Conservation (phyloP, 2,113 vertebrate genomes). For the Salvelinus sp. region DNA sequence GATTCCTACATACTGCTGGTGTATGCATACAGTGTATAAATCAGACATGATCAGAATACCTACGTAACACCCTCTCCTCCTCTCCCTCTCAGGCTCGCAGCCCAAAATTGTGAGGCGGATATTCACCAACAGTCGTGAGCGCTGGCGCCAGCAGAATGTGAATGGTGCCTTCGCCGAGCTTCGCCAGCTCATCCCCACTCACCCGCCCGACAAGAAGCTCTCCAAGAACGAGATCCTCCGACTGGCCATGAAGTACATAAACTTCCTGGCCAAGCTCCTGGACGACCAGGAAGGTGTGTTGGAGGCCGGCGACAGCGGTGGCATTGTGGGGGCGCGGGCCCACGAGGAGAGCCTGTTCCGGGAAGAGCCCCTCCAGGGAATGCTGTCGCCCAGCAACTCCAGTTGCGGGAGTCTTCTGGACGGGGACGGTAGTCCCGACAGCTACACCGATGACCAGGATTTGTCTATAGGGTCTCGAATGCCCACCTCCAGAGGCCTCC, state of each 20-base stretch:
- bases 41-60: no score
- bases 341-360: conserved; percentile 74
- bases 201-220: conserved; percentile 85
- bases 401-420: conserved; percentile 86
- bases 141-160: conserved; percentile 89
- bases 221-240: conserved; percentile 90
- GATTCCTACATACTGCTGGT: no score
- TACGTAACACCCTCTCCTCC: background rate
- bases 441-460: conserved; percentile 82
- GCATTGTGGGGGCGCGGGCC: conserved; percentile 72
- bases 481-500: conserved; percentile 44
- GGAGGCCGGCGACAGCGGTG: conserved; percentile 42
- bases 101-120: conserved; percentile 84
- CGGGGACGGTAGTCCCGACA: conserved; percentile 83
- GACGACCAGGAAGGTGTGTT: conserved; percentile 78
- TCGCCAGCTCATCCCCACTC: conserved; percentile 84
- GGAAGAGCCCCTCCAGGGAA: conserved; percentile 84
- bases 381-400: conserved; percentile 82
- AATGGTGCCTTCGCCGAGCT: conserved; percentile 86
- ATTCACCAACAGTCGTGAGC: conserved; percentile 86
- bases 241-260: conserved; percentile 89
- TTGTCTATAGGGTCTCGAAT: conserved; percentile 73
- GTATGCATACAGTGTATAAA: no score
- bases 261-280: conserved; percentile 86
- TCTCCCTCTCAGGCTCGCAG: conserved; percentile 73